Base-by-base conservation (phyloP, 2,113 vertebrate species). In the Heterotis niloticus region DNA sequence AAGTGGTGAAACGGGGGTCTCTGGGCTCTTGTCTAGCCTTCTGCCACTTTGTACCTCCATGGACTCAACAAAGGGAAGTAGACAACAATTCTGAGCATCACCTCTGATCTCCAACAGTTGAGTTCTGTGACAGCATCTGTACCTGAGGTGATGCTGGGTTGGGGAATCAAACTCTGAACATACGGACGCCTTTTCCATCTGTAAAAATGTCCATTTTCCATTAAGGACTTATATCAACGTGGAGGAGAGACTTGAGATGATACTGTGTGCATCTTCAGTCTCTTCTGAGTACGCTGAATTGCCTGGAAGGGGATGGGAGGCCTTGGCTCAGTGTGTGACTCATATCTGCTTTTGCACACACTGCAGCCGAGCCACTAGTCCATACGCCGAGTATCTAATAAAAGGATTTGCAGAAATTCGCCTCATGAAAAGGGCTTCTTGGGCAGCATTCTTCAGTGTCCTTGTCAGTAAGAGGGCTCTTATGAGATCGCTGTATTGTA, bases 381-480 rank as follows among this genome's bases (percentile, higher is more conserved):
- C 67, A 51, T 70, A 66, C 44, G 26, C 66, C 10, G 64, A 70
- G 77, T 57, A 71, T 71, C 77, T 70, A 70, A 60, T 78, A 59
- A 71, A 78, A 78, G 66, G 66, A 78, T 71, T 78, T 78, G 66
- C 26, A 34, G 67, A 23, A 54, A 28, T 20, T 17, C 67, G 54
- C 26, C 77, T 20, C n/a, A 28, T 70, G 77, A 78, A 68, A 29
- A 59, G 76, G 66, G 66, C 16, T 62, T 17, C 57, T 44, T 20
- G 7, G 12, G 26, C 77, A 23, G 56, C 67, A 71, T 60, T 70
- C 20, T 62, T 71, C 56, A 34, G 12, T 57, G 67, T 78, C 77
- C 77, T 78, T 78, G 77, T 57, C 66, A 44, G 66, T 70, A 78
- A 71, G 64, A 78, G 56, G 44, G 29, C 67, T 62, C 24, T 62